These are phyloP conservation scores for Delphinapterus leucas DNA, from an alignment of 2,113 vertebrate genomes.

Conservation along the genomic window DNA sequence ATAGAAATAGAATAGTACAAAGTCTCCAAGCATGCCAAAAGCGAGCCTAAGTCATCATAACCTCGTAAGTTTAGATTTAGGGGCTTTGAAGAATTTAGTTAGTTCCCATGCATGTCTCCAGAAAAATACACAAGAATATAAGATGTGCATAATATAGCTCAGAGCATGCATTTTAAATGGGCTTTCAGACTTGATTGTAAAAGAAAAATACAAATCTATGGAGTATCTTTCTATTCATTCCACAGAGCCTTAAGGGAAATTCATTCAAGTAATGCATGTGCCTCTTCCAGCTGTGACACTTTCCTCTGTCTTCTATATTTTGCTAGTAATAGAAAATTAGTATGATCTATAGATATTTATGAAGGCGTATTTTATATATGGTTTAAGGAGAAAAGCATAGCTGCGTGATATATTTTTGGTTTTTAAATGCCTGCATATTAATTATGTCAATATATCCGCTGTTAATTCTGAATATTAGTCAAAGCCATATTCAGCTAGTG, in stretches of 20 bases:
- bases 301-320: conserved; percentile 15
- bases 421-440: conserved; percentile 69
- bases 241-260: background rate
- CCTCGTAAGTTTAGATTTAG: background rate
- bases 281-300: conserved; percentile 6
- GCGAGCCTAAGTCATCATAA: background rate
- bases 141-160: background rate
- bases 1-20: background rate
- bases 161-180: background rate
- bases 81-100: background rate
- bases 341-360: conserved; percentile 72
- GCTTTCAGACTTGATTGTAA: background rate
- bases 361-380: conserved; percentile 69
- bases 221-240: background rate
- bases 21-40: background rate
- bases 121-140: background rate
- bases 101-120: background rate
- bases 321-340: conserved; percentile 40
- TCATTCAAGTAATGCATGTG: background rate
- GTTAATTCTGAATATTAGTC: conserved; percentile 67
- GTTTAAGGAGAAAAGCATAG: conserved; percentile 66
- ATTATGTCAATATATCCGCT: conserved; percentile 64
- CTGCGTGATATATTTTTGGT: conserved; percentile 59
- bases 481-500: conserved; percentile 60
- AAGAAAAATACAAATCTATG: background rate